phyloP scores from a whole-genome alignment of 2,797 vertebrate species.

The Enteromius afrohamiltoni region DNA sequence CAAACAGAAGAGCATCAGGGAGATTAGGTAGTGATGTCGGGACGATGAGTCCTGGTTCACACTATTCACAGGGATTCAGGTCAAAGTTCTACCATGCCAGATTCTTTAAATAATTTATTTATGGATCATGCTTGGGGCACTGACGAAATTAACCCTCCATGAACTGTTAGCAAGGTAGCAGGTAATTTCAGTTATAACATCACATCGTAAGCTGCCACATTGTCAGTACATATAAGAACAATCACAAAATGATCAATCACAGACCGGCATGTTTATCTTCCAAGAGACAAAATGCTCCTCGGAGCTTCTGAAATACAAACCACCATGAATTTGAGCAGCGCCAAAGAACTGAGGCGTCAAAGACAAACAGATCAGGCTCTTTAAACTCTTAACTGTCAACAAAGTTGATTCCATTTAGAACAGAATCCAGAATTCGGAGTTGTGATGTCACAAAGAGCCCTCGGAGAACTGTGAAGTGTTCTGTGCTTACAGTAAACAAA shows the following conservation, averaged over 20 bases:
- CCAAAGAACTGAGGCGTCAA: constrained; percentile 12
- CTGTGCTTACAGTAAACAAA: constrained; percentile 46
- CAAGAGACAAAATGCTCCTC: background rate
- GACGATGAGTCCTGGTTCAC: background rate
- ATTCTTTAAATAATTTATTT: background rate
- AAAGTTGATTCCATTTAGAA: constrained; percentile 3
- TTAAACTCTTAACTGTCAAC: constrained; percentile 48
- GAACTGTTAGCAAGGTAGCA: background rate
- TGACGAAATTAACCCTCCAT: background rate
- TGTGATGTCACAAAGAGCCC: constrained; percentile 35
- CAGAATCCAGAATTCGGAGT: background rate
- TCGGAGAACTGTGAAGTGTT: constrained; percentile 1
- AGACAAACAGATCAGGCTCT: constrained; percentile 50
- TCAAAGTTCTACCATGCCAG: background rate
- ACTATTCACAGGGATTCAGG: background rate
- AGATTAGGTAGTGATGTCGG: background rate
- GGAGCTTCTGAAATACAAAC: constrained; percentile 55
- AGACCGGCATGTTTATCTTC: constrained; percentile 17
- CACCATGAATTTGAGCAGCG: constrained; percentile 36
- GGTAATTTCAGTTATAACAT: background rate
- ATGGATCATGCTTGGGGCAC: too few relatives aligned
- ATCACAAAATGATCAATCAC: constrained; percentile 34
- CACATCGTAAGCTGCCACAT: background rate
- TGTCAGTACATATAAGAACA: background rate
- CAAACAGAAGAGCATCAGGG: background rate